phyloP scores from a whole-genome alignment of 2,888 invertebrate species.

The Acleris cristana region DNA sequence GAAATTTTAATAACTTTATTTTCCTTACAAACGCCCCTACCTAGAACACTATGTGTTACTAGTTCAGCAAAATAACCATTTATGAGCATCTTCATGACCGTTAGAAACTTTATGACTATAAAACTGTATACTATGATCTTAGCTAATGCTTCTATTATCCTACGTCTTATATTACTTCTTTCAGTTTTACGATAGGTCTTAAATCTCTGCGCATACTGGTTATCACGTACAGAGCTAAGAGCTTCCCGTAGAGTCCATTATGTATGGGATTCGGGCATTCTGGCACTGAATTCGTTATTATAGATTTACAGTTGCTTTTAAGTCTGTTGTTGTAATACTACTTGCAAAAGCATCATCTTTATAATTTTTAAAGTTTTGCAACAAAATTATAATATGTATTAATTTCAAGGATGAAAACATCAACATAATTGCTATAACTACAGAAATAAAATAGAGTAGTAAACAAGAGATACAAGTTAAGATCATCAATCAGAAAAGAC shows the following conservation, averaged over 20 bases:
- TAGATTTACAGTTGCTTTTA: constrained; percentile 7
- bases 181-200: constrained; percentile 19
- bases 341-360: neutral
- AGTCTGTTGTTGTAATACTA: constrained; percentile 14
- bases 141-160: constrained; percentile 28
- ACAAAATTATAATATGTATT: too few relatives aligned
- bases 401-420: too few relatives aligned
- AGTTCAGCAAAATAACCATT: too few relatives aligned
- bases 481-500: neutral
- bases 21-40: too few relatives aligned
- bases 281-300: neutral
- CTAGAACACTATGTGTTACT: too few relatives aligned
- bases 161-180: constrained; percentile 4
- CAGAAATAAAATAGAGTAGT: too few relatives aligned
- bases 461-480: neutral
- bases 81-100: too few relatives aligned
- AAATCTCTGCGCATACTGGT: constrained; percentile 18
- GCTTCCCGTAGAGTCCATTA: neutral
- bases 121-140: neutral
- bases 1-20: too few relatives aligned
- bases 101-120: too few relatives aligned
- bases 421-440: too few relatives aligned
- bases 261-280: too few relatives aligned
- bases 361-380: too few relatives aligned
- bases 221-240: neutral